A percentile compares a stretch with the other conserved stretches of the same genome.
These are phyloP conservation scores for Pterocles burchelli DNA, from an alignment of 2,113 vertebrate genomes.

Conservation along the genomic window DNA sequence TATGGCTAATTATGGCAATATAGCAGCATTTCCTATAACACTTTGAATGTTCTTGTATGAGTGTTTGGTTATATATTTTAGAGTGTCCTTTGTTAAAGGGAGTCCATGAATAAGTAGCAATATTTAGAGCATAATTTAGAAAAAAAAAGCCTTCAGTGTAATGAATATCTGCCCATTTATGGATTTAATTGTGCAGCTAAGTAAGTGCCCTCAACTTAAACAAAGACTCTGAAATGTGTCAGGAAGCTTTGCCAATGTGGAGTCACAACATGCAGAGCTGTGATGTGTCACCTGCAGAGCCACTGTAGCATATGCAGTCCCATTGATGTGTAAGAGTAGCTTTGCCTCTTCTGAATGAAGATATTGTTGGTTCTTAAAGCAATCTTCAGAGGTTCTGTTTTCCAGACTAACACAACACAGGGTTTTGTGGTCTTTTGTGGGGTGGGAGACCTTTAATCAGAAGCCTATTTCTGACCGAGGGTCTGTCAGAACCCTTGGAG, in stretches of 20 bases:
- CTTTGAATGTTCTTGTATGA: not conserved
- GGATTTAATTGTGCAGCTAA: not conserved
- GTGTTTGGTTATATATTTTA: not conserved
- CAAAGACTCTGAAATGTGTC: not conserved
- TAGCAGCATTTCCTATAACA: not conserved
- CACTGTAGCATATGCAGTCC: not conserved
- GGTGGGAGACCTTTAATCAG: not conserved
- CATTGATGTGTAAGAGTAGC: not conserved
- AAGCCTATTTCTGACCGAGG: not conserved
- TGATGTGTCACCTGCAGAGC: conserved; percentile 7
- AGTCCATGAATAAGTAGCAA: not conserved
- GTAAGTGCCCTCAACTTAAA: not conserved
- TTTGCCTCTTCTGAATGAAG: not conserved
- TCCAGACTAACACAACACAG: not conserved
- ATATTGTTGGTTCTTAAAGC: not conserved
- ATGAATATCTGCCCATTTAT: not conserved
- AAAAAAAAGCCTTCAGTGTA: not conserved
- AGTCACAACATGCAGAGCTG: conserved; percentile 5
- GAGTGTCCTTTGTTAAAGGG: not conserved
- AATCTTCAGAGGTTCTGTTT: not conserved
- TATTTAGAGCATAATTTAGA: conserved; percentile 4
- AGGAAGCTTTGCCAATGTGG: not conserved
- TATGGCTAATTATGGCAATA: not conserved
- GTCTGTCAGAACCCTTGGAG: not conserved
- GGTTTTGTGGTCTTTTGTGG: not conserved